Base-by-base conservation (phyloP, 2,113 vertebrate species). In the Vireo altiloquus region DNA sequence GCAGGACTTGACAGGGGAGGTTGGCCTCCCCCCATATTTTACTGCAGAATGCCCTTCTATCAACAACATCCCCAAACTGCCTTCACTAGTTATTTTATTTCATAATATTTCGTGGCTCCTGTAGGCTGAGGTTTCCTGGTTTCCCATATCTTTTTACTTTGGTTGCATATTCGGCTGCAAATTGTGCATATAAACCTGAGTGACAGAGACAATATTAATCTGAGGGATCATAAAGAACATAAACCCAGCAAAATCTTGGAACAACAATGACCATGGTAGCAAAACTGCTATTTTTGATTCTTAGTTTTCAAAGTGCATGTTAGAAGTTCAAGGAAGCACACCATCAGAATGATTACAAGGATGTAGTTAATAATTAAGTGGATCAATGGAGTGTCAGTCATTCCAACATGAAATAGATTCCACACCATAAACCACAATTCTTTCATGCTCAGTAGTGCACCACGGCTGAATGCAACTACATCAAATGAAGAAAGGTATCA, bases 361-460 rank as follows among this genome's bases (percentile, higher is more conserved):
- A 93, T 33, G 19, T 7, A 82, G 78, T 95, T 95, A 95, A 97
- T 77, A 91, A 91, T 90, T 91, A 85, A 78, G 49, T 33, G 37
- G 47, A 94, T 75, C 92, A 96, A 94, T 31, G 42, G 65, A 56
- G 49, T 19, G 66, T 61, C 89, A 95, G 35, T 95, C 93, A 97
- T 59, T 59, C 94, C 72, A 96, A 82, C 21, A 44, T 27, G 46
- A 37, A 90, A 74, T 7, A 91, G 53, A 66, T 89, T 59, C 96
- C 89, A 94, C 23, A 83, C 23, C 65, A 78, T 82, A 92, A 95
- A 91, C 66, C 91, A 87, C 57, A 92, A 66, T 92, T 92, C 74
- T 60, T 88, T 96, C 93, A 94, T 52, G 56, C 64, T 33, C 87
- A 88, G 63, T 78, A 91, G 95, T 53, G 54, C 76, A 70, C 63